phyloP scores from a whole-genome alignment of 2,113 vertebrate genomes.

The Thalassoma bifasciatum region DNA sequence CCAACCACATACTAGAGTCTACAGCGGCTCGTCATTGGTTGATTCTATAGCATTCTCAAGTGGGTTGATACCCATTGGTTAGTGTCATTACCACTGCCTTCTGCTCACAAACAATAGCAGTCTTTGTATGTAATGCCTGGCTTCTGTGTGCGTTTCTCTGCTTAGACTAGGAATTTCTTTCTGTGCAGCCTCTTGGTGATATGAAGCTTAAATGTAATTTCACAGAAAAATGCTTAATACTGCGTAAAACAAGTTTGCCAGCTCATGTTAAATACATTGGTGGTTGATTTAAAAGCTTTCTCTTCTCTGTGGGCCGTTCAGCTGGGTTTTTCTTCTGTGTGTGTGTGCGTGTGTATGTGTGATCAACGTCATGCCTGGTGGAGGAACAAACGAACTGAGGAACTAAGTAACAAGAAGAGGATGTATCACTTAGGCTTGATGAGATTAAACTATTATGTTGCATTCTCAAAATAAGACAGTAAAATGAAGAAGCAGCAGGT shows the following conservation, averaged over 20 bases:
- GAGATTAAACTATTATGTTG: conserved; percentile 5
- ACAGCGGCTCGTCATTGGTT: conserved; percentile 44
- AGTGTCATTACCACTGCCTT: conserved; percentile 66
- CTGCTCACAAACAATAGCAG: conserved; percentile 65
- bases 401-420: conserved; percentile 57
- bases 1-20: conserved; percentile 40
- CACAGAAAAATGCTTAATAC: conserved; percentile 8
- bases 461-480: not conserved
- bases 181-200: conserved; percentile 26
- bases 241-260: not conserved
- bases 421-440: conserved; percentile 27
- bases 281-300: conserved; percentile 38
- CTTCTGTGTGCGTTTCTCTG: conserved; percentile 36
- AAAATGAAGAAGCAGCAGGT: not conserved
- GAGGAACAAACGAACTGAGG: conserved; percentile 47
- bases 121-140: conserved; percentile 66
- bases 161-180: conserved; percentile 51
- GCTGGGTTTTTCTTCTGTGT: conserved; percentile 21
- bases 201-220: conserved; percentile 37
- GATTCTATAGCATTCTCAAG: conserved; percentile 58
- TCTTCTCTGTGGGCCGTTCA: conserved; percentile 33
- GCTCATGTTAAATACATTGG: conserved; percentile 12
- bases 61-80: conserved; percentile 69
- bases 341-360: conserved; percentile 27
- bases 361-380: not conserved